phyloP scores from a whole-genome alignment of 2,797 vertebrate genomes.

The Fistularia tabacaria region DNA sequence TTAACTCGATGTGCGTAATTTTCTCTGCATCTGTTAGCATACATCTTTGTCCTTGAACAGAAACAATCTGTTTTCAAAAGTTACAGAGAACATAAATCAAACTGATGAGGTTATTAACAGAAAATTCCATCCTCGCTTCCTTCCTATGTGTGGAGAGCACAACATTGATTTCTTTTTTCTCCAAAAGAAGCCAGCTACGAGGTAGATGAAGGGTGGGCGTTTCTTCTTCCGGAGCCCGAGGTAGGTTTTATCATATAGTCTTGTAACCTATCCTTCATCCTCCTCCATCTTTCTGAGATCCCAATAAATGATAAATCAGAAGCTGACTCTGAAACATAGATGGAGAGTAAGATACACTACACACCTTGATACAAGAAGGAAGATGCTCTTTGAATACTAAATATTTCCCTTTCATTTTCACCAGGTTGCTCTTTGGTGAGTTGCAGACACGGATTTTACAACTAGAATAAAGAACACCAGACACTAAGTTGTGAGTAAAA shows the following conservation, averaged over 20 bases:
- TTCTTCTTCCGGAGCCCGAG: constrained; percentile 29
- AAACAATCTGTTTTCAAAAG: too few relatives aligned
- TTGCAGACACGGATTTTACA: too few relatives aligned
- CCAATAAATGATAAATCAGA: constrained; percentile 3
- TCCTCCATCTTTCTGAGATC: constrained; percentile 10
- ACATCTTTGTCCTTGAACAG: too few relatives aligned
- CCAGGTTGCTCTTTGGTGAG: too few relatives aligned
- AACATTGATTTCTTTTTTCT: constrained; percentile 29
- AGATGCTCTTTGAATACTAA: constrained; percentile 26
- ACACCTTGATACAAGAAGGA: constrained; percentile 2
- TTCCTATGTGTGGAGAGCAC: constrained; percentile 8
- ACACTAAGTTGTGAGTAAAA: too few relatives aligned
- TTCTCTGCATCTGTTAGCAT: too few relatives aligned
- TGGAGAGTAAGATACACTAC: not conserved
- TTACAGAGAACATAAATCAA: too few relatives aligned
- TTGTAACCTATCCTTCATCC: constrained; percentile 27
- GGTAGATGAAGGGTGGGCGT: constrained; percentile 32
- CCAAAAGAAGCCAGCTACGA: constrained; percentile 12
- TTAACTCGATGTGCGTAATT: too few relatives aligned
- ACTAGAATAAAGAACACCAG: too few relatives aligned
- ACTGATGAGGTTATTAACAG: too few relatives aligned
- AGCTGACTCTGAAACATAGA: not conserved
- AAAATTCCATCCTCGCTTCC: not conserved
- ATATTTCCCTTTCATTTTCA: not conserved
- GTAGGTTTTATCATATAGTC: constrained; percentile 19